Conservation (phyloP, 2,888 invertebrate genomes). For the Tetragnatha montana region DNA sequence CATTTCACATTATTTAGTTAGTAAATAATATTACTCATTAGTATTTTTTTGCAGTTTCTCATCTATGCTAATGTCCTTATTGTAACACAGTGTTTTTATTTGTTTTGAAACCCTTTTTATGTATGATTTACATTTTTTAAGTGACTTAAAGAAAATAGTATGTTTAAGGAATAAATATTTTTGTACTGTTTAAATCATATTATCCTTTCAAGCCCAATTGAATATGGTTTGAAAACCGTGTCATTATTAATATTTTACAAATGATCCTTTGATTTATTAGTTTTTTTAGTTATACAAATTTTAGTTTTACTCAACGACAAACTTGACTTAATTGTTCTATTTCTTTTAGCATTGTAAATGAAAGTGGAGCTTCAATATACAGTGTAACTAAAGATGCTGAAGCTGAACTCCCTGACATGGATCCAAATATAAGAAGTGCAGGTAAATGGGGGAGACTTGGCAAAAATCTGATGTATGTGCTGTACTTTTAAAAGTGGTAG, state of each 20-base stretch:
- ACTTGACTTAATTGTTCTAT: background rate
- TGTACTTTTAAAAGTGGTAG: background rate
- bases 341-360: slow-evolving; percentile 87
- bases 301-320: too few species aligned
- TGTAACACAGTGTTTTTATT: too few species aligned
- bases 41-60: too few species aligned
- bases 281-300: too few species aligned
- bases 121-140: background rate
- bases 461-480: background rate
- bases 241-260: too few species aligned
- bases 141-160: background rate
- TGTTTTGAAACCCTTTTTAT: too few species aligned
- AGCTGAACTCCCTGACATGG: slow-evolving; percentile 88
- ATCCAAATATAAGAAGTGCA: slow-evolving; percentile 88
- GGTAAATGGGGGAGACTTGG: slow-evolving; percentile 76
- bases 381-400: slow-evolving; percentile 90
- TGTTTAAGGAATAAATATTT: background rate
- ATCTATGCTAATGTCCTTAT: too few species aligned
- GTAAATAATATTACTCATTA: too few species aligned
- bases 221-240: too few species aligned
- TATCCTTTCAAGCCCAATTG: too few species aligned
- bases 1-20: background rate
- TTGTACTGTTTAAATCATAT: too few species aligned
- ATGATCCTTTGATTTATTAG: too few species aligned
- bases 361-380: slow-evolving; percentile 94